Conservation (phyloP, 2,888 invertebrate species). For the Tanytarsus gracilentus region DNA sequence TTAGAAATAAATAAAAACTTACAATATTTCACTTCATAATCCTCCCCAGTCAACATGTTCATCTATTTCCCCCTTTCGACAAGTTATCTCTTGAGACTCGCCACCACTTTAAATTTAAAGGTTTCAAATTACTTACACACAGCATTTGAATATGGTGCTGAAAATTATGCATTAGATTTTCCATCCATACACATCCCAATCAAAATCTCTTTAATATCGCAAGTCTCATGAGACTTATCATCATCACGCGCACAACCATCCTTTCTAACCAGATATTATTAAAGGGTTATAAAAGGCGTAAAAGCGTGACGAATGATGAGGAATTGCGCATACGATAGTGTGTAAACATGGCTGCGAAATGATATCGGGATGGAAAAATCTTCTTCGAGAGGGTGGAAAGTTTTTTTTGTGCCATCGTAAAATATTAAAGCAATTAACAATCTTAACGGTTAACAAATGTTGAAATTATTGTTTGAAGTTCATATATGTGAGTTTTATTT, state of each 20-base stretch:
- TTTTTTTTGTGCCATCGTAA: background rate
- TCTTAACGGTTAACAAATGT: conserved; percentile 24
- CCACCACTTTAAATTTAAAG: too few relatives aligned
- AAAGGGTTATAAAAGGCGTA: conserved; percentile 11
- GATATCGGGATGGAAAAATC: background rate
- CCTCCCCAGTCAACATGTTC: too few relatives aligned
- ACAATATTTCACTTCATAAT: too few relatives aligned
- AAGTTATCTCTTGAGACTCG: too few relatives aligned
- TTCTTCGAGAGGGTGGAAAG: background rate
- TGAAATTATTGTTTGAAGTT: conserved; percentile 19
- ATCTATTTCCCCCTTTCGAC: too few relatives aligned
- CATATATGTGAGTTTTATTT: background rate
- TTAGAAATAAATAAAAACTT: too few relatives aligned
- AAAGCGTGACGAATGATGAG: background rate
- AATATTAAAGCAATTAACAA: conserved; percentile 26
- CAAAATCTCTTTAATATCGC: conserved; percentile 2
- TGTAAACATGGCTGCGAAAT: background rate
- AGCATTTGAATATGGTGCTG: too few relatives aligned
- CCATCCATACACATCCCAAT: too few relatives aligned
- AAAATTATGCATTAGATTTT: too few relatives aligned
- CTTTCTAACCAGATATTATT: background rate
- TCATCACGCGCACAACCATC: too few relatives aligned
- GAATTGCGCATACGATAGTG: background rate
- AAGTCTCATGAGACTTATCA: background rate
- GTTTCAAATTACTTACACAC: too few relatives aligned